Evolutionary conservation across 1,140 invertebrate genomes (phyloP).

Genomic region (Bombyx mandarina): DNA sequence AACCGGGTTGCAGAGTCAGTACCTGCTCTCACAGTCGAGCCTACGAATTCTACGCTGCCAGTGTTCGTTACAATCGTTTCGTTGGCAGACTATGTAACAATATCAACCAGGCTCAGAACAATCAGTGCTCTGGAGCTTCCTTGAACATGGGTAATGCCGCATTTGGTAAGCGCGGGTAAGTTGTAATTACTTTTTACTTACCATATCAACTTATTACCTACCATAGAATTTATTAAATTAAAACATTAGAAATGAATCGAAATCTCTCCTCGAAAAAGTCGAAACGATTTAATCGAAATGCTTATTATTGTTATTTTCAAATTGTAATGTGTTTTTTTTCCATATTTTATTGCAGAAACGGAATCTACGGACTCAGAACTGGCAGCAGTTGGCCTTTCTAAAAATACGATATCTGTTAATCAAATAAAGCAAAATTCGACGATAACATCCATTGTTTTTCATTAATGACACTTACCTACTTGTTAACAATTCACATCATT

Average conservation of each 20-base stretch:
- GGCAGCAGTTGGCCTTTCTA: conserved; percentile 29
- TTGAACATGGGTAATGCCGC: conserved; percentile 49
- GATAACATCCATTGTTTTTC: background rate
- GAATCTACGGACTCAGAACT: conserved; percentile 29
- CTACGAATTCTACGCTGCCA: conserved; percentile 69
- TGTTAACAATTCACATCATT: no score
- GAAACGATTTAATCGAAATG: background rate
- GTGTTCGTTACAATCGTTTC: conserved; percentile 61
- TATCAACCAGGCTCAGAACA: conserved; percentile 27
- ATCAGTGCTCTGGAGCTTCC: conserved; percentile 29
- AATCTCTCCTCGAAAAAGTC: background rate
- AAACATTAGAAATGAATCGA: no score
- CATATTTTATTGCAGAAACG: conserved; percentile 27
- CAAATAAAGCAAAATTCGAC: conserved; percentile 1
- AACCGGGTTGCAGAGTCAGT: conserved; percentile 75
- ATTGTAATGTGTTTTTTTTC: background rate
- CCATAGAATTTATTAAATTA: no score
- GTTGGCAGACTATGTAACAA: conserved; percentile 44
- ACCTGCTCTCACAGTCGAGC: conserved; percentile 69
- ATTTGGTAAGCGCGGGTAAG: conserved; percentile 39
- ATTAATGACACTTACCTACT: no score
- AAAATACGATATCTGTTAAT: conserved; percentile 3
- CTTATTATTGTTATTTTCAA: background rate
- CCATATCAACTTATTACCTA: background rate
- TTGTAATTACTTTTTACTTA: background rate